A percentile compares a stretch with the other conserved stretches of the same genome.
Evolutionary conservation across 2,797 vertebrate genomes (phyloP).

Genomic region (Florisuga fusca): DNA sequence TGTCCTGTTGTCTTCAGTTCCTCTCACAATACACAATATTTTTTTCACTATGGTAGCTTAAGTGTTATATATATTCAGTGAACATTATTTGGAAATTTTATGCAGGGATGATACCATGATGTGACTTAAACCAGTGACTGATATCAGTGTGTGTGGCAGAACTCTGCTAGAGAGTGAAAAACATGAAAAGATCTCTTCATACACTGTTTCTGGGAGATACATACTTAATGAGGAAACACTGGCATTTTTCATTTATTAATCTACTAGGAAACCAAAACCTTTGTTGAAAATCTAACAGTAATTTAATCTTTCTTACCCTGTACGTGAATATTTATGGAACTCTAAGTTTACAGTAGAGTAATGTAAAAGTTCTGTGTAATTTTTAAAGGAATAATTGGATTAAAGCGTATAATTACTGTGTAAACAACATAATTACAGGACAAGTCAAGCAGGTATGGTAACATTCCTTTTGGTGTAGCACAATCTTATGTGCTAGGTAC

Average conservation of each 20-base stretch:
- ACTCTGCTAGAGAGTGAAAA: neutral
- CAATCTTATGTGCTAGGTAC: conserved; percentile 41
- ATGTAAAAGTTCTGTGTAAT: conserved; percentile 69
- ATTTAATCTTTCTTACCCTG: conserved; percentile 21
- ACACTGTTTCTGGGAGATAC: neutral
- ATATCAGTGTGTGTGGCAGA: neutral
- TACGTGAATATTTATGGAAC: conserved; percentile 60
- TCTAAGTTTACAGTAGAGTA: conserved; percentile 63
- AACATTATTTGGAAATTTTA: neutral
- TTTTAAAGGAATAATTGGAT: conserved; percentile 72
- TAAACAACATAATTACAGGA: conserved; percentile 77
- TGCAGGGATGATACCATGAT: neutral
- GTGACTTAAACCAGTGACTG: neutral
- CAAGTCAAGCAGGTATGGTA: conserved; percentile 56
- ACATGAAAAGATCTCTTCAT: neutral
- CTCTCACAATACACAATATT: neutral
- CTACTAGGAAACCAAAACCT: neutral
- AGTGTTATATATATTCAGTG: neutral
- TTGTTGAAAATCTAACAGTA: conserved; percentile 51
- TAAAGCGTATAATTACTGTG: conserved; percentile 75
- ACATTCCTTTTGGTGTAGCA: conserved; percentile 53
- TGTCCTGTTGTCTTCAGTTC: neutral
- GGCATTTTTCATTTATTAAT: neutral
- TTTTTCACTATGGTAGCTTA: neutral
- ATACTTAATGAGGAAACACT: neutral